Base-by-base conservation (phyloP, 1,140 invertebrate genomes). In the Drosophila mauritiana region DNA sequence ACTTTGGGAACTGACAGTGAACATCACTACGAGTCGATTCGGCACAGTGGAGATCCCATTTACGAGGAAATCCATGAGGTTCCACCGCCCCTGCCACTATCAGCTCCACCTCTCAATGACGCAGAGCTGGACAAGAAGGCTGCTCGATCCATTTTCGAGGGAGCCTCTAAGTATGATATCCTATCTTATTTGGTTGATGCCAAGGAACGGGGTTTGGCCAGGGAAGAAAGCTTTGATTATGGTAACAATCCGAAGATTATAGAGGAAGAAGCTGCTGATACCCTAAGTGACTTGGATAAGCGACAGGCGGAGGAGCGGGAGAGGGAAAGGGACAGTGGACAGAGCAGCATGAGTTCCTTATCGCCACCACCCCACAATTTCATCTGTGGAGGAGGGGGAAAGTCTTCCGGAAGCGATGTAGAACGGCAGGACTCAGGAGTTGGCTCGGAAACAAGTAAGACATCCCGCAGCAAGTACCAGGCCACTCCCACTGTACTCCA, bases 341-440 rank as follows among this genome's bases (percentile, higher is more conserved):
- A 91, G 54, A 92, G 95, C 94, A 93, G 95, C 42, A 94, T 93
- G 94, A 93, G 93, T 78, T 93, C 94, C 15, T 36, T 91, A 4
- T 90, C 89, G n/a, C 92, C 90, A 2, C 90, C 90, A 12, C 78
- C 90, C 0, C 81, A 85, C 22, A 90, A 53, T 20, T 91, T 91
- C 15, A 83, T 89, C 6, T 84, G 83, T 17, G 84, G 89, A 5
- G 63, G 69, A 20, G 54, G 52, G 1, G 58, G 52, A 12, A 77
- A 73, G 56, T 65, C 68, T 22, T 65, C 68, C 13, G 80, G 91
- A 90, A 93, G 94, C 11, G 95, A 95, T 90, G 96, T 98, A 54
- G 97, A 98, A 93, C 94, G 97, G 67, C 98, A 97, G 78, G 97
- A 98, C 92, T 98, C 97, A 12, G 97, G 97, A 1, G 97, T 98